Conservation (phyloP, 2,888 invertebrate genomes). For the Iselma pallidipennis region DNA sequence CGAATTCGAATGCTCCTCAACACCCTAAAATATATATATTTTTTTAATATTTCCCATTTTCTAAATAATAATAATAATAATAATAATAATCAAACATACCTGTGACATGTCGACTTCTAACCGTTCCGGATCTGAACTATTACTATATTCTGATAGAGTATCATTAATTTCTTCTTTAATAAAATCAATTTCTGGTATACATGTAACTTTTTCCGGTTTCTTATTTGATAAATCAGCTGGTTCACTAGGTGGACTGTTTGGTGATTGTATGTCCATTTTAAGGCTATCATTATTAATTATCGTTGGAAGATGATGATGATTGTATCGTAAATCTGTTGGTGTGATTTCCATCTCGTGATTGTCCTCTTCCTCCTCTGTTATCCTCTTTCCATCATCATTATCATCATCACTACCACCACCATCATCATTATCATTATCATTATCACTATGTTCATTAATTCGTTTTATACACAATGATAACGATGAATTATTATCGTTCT, state of each 20-base stretch:
- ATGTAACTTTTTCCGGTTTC: constrained; percentile 52
- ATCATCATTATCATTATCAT: not conserved
- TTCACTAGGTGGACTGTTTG: constrained; percentile 27
- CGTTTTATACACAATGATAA: not conserved
- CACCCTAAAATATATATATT: constrained; percentile 36
- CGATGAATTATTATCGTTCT: not conserved
- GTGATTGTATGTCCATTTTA: not conserved
- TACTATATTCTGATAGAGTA: constrained; percentile 62
- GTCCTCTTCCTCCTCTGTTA: not conserved
- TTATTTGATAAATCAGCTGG: constrained; percentile 54
- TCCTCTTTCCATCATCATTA: no score
- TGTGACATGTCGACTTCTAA: constrained; percentile 71
- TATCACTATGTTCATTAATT: not conserved
- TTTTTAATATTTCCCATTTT: not conserved
- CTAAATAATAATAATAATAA: not conserved
- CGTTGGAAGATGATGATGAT: not conserved
- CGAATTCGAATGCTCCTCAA: constrained; percentile 53
- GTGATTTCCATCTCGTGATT: no score
- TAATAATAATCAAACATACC: constrained; percentile 37
- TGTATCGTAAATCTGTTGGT: not conserved
- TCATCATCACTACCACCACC: not conserved
- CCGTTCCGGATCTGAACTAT: constrained; percentile 75
- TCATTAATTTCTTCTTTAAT: constrained; percentile 51
- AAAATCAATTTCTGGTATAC: constrained; percentile 53
- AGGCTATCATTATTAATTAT: not conserved